A percentile compares a stretch with the other conserved stretches of the same genome.
These are phyloP conservation scores for Rhagophthalmus giganteus DNA, from an alignment of 2,888 invertebrate genomes.

Conservation along the genomic window DNA sequence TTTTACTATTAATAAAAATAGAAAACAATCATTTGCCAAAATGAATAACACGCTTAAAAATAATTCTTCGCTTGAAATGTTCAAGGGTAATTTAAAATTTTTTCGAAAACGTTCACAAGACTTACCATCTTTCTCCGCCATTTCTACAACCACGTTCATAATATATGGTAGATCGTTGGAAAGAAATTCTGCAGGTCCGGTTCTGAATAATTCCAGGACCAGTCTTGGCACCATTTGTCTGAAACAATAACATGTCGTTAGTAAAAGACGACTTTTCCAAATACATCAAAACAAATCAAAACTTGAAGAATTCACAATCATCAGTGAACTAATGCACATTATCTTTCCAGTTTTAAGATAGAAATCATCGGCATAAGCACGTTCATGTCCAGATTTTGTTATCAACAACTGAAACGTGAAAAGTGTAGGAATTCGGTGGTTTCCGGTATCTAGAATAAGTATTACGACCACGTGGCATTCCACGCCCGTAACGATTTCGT, in stretches of 20 bases:
- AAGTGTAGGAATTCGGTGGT: conserved; percentile 16
- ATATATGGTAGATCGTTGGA: conserved; percentile 55
- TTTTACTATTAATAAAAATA: too few relatives aligned
- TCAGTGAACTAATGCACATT: too few relatives aligned
- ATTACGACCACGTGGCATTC: conserved; percentile 5
- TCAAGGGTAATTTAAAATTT: too few relatives aligned
- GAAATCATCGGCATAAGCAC: neutral
- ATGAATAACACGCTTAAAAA: too few relatives aligned
- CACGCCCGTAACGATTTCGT: neutral
- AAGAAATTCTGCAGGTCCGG: conserved; percentile 51
- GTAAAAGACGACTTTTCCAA: too few relatives aligned
- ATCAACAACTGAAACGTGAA: conserved; percentile 3
- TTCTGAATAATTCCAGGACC: conserved; percentile 61
- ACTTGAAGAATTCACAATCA: too few relatives aligned
- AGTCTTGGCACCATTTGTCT: conserved; percentile 64
- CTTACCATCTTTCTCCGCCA: conserved; percentile 58
- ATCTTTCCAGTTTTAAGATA: neutral
- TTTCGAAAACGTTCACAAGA: too few relatives aligned
- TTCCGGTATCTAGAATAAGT: conserved; percentile 9
- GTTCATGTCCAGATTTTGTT: neutral
- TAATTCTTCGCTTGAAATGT: too few relatives aligned
- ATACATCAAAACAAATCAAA: too few relatives aligned
- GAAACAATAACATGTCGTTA: conserved; percentile 53
- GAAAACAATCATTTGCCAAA: too few relatives aligned
- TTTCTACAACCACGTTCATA: conserved; percentile 55